Conservation (phyloP, 2,888 invertebrate species). For the Cephonodes hylas region DNA sequence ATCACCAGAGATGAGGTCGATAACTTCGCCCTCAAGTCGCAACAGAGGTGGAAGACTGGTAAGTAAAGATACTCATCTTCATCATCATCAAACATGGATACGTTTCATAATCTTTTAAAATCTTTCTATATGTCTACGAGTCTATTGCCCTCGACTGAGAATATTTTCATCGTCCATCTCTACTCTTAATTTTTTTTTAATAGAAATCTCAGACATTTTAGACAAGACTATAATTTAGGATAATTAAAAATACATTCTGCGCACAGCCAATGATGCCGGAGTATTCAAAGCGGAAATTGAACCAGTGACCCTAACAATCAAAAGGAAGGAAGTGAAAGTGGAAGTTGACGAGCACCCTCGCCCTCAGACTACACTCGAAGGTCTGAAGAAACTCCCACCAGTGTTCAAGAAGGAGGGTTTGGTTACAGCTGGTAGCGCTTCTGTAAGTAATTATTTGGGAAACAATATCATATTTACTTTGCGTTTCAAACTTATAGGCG, state of each 20-base stretch:
- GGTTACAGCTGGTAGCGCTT: conserved; percentile 96
- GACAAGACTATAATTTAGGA: too few relatives aligned
- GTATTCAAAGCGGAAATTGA: conserved; percentile 94
- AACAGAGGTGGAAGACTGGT: conserved; percentile 93
- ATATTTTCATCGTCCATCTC: too few relatives aligned
- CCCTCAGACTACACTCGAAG: conserved; percentile 92
- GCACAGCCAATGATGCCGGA: conserved; percentile 91
- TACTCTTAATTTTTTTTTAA: too few relatives aligned
- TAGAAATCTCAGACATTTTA: background rate
- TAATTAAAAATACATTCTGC: too few relatives aligned
- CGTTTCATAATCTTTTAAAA: too few relatives aligned
- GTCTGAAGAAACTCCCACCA: conserved; percentile 90
- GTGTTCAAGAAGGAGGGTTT: conserved; percentile 97
- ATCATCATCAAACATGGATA: too few relatives aligned
- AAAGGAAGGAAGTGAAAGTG: conserved; percentile 89
- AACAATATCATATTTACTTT: too few relatives aligned
- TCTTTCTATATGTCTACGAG: too few relatives aligned
- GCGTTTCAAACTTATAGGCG: too few relatives aligned
- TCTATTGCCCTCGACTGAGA: too few relatives aligned
- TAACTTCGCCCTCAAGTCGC: conserved; percentile 91
- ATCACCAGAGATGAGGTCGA: conserved; percentile 92
- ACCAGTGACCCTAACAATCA: conserved; percentile 91
- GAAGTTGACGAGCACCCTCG: conserved; percentile 96
- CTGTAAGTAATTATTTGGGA: conserved; percentile 80
- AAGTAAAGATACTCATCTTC: too few relatives aligned